A percentile compares a stretch with the other conserved stretches of the same genome.
phyloP scores from a whole-genome alignment of 2,113 vertebrate genomes.

The Brachirus orientalis region DNA sequence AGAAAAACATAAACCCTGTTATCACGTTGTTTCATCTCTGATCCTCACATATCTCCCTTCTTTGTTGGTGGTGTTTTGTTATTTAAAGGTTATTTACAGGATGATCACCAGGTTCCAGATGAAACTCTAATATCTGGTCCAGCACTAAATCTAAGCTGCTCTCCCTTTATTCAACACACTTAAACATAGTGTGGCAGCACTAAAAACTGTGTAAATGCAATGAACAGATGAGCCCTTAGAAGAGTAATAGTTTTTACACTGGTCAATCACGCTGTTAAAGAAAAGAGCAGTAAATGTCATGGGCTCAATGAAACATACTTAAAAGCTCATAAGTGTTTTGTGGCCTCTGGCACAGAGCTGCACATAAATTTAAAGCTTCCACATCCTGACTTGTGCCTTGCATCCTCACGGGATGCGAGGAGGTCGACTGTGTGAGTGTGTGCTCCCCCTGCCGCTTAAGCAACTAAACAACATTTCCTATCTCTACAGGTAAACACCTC shows the following conservation, averaged over 20 bases:
- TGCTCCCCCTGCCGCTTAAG: constrained; percentile 28
- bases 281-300: constrained; percentile 33
- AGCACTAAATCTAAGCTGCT: constrained; percentile 5
- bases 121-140: neutral
- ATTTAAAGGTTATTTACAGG: neutral
- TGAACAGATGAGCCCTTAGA: neutral
- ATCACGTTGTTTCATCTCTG: neutral
- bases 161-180: neutral
- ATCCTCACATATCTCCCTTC: neutral
- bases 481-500: constrained; percentile 3
- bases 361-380: constrained; percentile 26
- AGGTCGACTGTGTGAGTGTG: neutral
- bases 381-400: constrained; percentile 18
- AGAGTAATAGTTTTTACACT: constrained; percentile 17
- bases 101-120: neutral
- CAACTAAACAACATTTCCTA: neutral
- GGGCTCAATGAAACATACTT: constrained; percentile 43
- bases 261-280: constrained; percentile 28
- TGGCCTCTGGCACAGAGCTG: constrained; percentile 38
- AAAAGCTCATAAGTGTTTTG: constrained; percentile 67
- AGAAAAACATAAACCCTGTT: neutral
- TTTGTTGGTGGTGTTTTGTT: neutral
- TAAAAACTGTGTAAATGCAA: constrained; percentile 18
- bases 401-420: neutral
- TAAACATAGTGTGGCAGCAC: neutral